A percentile compares a stretch with the other conserved stretches of the same genome.
phyloP scores from a whole-genome alignment of 2,113 vertebrate species.

The Sinocyclocheilus anophthalmus region DNA sequence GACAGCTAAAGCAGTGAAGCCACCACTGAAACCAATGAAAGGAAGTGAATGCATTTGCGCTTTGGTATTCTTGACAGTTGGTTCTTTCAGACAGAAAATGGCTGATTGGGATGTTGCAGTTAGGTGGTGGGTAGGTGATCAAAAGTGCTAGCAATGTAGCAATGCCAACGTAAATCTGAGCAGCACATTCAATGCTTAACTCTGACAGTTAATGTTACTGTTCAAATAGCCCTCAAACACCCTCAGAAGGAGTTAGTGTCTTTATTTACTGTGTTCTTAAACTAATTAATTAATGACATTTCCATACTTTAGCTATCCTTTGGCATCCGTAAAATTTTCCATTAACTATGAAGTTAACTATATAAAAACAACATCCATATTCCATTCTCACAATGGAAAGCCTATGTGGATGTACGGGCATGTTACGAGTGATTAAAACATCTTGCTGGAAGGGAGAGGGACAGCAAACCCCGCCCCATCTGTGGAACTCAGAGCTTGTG shows the following conservation, averaged over 20 bases:
- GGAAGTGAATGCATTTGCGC: not conserved
- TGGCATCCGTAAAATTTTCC: conserved; percentile 38
- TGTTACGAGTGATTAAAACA: conserved; percentile 74
- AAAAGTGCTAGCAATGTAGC: conserved; percentile 41
- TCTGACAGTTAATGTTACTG: conserved; percentile 80
- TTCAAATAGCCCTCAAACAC: conserved; percentile 85
- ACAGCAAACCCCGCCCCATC: conserved; percentile 54
- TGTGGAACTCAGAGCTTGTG: conserved; percentile 62
- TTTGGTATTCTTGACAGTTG: not conserved
- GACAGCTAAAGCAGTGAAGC: not conserved
- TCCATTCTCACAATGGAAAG: conserved; percentile 63
- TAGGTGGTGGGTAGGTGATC: conserved; percentile 5
- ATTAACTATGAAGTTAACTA: conserved; percentile 34
- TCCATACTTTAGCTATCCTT: conserved; percentile 34
- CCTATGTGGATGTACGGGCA: conserved; percentile 59
- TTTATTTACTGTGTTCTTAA: conserved; percentile 34
- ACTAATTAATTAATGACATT: conserved; percentile 13
- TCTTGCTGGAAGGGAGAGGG: conserved; percentile 67
- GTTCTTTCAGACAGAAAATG: conserved; percentile 17
- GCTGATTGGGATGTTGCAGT: conserved; percentile 10
- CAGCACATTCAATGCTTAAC: conserved; percentile 81
- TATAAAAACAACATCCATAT: conserved; percentile 45
- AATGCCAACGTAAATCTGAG: conserved; percentile 73
- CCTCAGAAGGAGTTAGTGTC: conserved; percentile 60
- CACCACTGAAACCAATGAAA: conserved; percentile 6